These are phyloP conservation scores for Himalopsyche anomala DNA, from an alignment of 2,888 invertebrate species.

Conservation along the genomic window DNA sequence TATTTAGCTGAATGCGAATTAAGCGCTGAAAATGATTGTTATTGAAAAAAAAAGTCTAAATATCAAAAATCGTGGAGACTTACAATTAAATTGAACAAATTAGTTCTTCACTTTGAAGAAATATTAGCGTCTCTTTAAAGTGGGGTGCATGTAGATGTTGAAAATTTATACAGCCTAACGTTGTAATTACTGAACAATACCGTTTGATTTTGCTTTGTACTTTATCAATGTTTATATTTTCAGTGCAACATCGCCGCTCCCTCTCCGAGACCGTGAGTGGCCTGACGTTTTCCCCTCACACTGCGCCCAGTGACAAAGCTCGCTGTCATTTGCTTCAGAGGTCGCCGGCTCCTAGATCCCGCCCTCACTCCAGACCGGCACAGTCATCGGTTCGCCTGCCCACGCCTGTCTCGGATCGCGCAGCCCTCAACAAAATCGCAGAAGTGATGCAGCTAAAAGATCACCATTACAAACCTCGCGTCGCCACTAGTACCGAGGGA, in stretches of 20 bases:
- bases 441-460: conserved; percentile 92
- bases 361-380: conserved; percentile 68
- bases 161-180: too few relatives aligned
- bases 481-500: conserved; percentile 71
- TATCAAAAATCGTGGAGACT: too few relatives aligned
- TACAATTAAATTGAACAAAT: too few relatives aligned
- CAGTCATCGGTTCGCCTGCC: conserved; percentile 67
- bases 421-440: conserved; percentile 83
- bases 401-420: conserved; percentile 72
- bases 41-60: too few relatives aligned
- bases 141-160: too few relatives aligned
- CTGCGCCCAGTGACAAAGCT: conserved; percentile 85
- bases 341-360: conserved; percentile 68
- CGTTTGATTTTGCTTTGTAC: not conserved
- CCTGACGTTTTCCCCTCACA: conserved; percentile 78
- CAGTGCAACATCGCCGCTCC: conserved; percentile 84
- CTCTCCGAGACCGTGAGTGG: conserved; percentile 83
- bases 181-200: too few relatives aligned
- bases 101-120: too few relatives aligned
- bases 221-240: conserved; percentile 65
- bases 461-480: conserved; percentile 86
- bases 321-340: conserved; percentile 82
- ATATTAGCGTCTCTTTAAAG: not conserved
- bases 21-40: too few relatives aligned
- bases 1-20: too few relatives aligned